Evolutionary conservation across 2,888 invertebrate species (phyloP).

Genomic region (Abrostola triplasia): DNA sequence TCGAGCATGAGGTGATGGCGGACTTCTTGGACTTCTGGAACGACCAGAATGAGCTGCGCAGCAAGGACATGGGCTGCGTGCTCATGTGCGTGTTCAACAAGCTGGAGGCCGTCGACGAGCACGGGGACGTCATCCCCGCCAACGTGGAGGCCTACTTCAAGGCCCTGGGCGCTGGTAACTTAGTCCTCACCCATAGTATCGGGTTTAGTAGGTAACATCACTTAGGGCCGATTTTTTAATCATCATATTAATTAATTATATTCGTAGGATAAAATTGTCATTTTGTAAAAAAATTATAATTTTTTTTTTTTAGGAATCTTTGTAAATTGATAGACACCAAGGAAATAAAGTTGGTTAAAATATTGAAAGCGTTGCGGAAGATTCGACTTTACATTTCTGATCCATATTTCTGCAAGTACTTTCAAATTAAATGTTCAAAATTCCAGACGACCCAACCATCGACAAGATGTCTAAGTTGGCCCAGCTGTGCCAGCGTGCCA

Average conservation of each 20-base stretch:
- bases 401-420: no score
- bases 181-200: no score
- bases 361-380: no score
- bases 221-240: no score
- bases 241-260: no score
- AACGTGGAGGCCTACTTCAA: slow-evolving; percentile 54
- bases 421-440: slow-evolving; percentile 13
- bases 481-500: slow-evolving; percentile 29
- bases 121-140: slow-evolving; percentile 31
- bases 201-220: no score
- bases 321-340: no score
- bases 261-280: no score
- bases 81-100: slow-evolving; percentile 58
- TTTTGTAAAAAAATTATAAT: no score
- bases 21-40: slow-evolving; percentile 67
- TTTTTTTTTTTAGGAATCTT: no score
- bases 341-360: no score
- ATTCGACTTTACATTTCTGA: no score
- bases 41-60: slow-evolving; percentile 29
- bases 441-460: slow-evolving; percentile 59
- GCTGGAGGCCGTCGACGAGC: slow-evolving; percentile 52
- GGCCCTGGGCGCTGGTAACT: slow-evolving; percentile 62
- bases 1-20: slow-evolving; percentile 41
- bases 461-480: slow-evolving; percentile 41
- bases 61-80: slow-evolving; percentile 60